These are phyloP conservation scores for Quiscalus mexicanus DNA, from an alignment of 2,113 vertebrate species.

Conservation along the genomic window DNA sequence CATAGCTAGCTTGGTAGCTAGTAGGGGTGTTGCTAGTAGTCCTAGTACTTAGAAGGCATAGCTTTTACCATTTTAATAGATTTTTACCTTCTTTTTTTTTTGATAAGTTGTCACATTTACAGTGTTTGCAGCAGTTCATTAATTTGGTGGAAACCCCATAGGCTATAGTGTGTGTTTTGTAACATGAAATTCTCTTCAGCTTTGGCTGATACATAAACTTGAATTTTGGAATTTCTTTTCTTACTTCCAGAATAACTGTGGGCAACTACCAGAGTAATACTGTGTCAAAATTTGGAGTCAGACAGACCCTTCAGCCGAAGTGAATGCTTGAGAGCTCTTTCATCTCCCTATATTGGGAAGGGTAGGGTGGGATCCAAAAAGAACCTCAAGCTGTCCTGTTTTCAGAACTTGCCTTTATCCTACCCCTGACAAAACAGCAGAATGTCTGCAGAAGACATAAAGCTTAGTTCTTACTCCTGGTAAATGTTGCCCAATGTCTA, in stretches of 20 bases:
- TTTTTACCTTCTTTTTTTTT: background rate
- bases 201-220: background rate
- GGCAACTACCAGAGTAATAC: background rate
- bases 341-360: background rate
- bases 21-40: background rate
- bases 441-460: background rate
- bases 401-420: background rate
- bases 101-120: background rate
- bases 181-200: background rate
- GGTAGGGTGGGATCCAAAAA: rapidly evolving
- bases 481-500: background rate
- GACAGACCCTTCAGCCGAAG: background rate
- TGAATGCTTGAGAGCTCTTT: background rate
- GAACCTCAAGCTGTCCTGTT: rapidly evolving
- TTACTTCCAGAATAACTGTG: background rate
- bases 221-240: background rate
- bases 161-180: background rate
- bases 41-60: background rate
- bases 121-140: background rate
- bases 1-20: background rate
- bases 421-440: background rate
- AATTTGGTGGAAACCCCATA: background rate
- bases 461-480: background rate
- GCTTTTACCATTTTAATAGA: background rate
- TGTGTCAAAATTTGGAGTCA: background rate